Evolutionary conservation across 2,113 vertebrate species (phyloP).

Genomic region (Hassar affinis): DNA sequence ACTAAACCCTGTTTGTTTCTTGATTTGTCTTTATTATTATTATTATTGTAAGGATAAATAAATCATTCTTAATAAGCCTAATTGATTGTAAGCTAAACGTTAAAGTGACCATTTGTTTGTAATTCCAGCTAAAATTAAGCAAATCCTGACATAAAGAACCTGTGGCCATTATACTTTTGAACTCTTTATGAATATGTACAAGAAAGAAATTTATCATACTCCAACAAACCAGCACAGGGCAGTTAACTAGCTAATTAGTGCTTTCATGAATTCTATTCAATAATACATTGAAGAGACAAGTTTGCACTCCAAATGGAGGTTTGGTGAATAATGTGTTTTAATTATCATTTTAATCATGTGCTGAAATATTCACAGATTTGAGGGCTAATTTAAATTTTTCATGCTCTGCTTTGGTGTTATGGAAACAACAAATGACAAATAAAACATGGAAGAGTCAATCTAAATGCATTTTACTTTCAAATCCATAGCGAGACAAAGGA

Average conservation of each 20-base stretch:
- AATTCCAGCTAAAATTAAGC: conserved; percentile 2
- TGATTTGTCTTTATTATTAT: too few relatives aligned
- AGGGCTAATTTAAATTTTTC: conserved; percentile 55
- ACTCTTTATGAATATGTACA: neutral
- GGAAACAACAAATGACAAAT: conserved; percentile 56
- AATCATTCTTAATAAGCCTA: neutral
- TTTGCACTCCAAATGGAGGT: conserved; percentile 38
- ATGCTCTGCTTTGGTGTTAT: conserved; percentile 53
- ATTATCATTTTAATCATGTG: conserved; percentile 63
- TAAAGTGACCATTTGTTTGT: neutral
- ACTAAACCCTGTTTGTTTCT: too few relatives aligned
- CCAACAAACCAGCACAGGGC: too few relatives aligned
- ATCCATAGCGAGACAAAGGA: conserved; percentile 4
- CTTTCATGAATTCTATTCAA: conserved; percentile 30
- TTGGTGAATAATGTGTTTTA: conserved; percentile 67
- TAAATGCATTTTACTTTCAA: conserved; percentile 2
- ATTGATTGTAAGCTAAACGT: neutral
- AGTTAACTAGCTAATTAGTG: conserved; percentile 16
- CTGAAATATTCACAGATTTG: conserved; percentile 63
- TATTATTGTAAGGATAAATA: too few relatives aligned
- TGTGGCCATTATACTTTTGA: neutral
- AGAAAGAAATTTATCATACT: conserved; percentile 12
- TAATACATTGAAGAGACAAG: conserved; percentile 36
- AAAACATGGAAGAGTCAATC: conserved; percentile 48
- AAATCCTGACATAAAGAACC: neutral